These are phyloP conservation scores for Enteromius unitaeniatus DNA, from an alignment of 2,797 vertebrate genomes.

Conservation along the genomic window DNA sequence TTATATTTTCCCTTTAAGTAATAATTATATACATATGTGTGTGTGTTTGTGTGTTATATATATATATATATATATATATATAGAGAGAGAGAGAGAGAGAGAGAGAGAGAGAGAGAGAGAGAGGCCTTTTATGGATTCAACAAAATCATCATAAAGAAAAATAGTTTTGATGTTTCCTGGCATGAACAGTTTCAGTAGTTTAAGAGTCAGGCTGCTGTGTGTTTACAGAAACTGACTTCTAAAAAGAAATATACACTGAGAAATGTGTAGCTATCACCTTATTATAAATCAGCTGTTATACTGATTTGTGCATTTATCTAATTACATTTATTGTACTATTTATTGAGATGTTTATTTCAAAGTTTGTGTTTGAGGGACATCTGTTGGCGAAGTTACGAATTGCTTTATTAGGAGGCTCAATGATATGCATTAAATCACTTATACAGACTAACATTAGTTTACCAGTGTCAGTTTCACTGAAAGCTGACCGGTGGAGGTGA, in stretches of 20 bases:
- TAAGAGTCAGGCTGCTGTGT: not conserved
- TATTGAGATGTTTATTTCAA: not conserved
- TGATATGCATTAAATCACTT: not conserved
- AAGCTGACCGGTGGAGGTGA: too few relatives aligned
- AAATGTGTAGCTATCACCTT: not conserved
- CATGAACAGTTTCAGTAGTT: not conserved
- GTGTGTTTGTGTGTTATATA: too few relatives aligned
- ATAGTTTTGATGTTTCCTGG: not conserved
- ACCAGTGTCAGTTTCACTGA: not conserved
- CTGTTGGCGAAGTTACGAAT: slow-evolving; percentile 19
- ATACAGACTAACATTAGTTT: not conserved
- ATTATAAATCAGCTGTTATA: not conserved
- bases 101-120: too few relatives aligned
- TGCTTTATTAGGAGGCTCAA: not conserved
- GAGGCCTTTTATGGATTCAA: too few relatives aligned
- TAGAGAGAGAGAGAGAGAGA: too few relatives aligned
- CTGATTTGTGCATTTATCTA: not conserved
- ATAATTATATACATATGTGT: too few relatives aligned
- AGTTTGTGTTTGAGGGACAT: slow-evolving; percentile 35
- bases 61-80: too few relatives aligned
- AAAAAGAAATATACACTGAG: not conserved
- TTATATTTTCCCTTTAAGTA: too few relatives aligned
- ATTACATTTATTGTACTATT: not conserved
- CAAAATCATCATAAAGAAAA: not conserved
- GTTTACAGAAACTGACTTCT: not conserved